These are phyloP conservation scores for Athalia rosae DNA, from an alignment of 2,888 invertebrate species.

Conservation along the genomic window DNA sequence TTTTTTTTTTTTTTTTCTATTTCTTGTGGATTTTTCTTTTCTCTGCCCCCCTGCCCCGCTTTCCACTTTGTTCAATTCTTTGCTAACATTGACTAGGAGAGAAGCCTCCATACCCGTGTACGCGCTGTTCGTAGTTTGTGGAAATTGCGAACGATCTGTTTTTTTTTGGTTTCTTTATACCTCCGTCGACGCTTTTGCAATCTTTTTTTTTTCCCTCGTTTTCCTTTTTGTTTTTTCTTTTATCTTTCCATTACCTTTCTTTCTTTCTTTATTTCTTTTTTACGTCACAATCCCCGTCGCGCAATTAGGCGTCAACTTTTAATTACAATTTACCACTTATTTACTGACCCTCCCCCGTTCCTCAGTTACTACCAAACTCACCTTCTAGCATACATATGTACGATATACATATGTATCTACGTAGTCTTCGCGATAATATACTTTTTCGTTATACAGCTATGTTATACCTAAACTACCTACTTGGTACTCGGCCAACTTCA, in stretches of 20 bases:
- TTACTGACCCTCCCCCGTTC: neutral
- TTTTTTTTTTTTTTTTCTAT: too few relatives aligned
- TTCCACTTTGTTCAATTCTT: too few relatives aligned
- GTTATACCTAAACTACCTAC: neutral
- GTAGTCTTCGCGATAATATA: neutral
- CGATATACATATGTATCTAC: neutral
- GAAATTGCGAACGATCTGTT: too few relatives aligned
- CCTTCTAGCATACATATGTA: neutral
- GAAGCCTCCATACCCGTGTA: too few relatives aligned
- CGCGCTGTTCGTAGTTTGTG: too few relatives aligned
- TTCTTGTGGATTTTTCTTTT: too few relatives aligned
- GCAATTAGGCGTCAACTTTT: slow-evolving; percentile 26
- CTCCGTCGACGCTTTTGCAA: too few relatives aligned
- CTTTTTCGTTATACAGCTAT: neutral
- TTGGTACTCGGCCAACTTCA: slow-evolving; percentile 27
- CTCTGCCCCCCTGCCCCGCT: too few relatives aligned
- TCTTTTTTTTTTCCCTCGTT: too few relatives aligned
- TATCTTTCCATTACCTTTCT: neutral
- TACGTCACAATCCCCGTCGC: neutral
- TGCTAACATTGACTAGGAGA: too few relatives aligned
- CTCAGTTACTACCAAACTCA: neutral
- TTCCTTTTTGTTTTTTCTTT: neutral
- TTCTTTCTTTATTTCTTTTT: neutral
- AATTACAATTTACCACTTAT: slow-evolving; percentile 35
- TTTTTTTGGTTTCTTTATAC: too few relatives aligned